Evolutionary conservation across 2,797 vertebrate genomes (phyloP).

Genomic region (Botia kubotai): DNA sequence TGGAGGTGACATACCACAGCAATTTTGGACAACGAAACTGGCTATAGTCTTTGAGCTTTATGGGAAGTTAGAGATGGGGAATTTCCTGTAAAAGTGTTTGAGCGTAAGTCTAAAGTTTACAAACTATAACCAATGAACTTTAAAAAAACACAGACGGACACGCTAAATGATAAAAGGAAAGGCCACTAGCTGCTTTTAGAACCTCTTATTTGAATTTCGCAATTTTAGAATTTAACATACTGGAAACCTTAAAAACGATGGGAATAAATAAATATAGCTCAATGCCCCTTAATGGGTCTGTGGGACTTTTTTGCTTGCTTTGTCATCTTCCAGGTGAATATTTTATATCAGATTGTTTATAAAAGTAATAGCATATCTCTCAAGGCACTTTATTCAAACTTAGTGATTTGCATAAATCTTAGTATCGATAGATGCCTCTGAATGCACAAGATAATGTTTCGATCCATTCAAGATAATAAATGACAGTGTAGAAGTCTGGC

Average conservation of each 20-base stretch:
- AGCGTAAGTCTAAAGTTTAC: constrained; percentile 5
- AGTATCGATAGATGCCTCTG: neutral
- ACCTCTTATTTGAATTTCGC: neutral
- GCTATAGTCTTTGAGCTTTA: constrained; percentile 31
- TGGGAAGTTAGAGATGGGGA: constrained; percentile 14
- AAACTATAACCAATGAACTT: constrained; percentile 9
- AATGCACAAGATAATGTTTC: neutral
- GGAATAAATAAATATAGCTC: neutral
- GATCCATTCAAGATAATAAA: neutral
- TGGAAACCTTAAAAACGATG: neutral
- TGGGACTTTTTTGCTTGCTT: no score
- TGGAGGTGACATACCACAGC: constrained; percentile 30
- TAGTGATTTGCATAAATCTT: no score
- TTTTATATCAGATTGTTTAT: no score
- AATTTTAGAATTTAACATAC: neutral
- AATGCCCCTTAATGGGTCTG: neutral
- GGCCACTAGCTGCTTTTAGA: neutral
- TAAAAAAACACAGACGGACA: constrained; percentile 18
- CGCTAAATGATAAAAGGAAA: neutral
- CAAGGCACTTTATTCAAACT: no score
- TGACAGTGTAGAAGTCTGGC: neutral
- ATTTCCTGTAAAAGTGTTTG: constrained; percentile 25
- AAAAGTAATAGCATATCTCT: no score
- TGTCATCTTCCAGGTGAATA: no score
- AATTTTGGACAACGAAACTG: constrained; percentile 33